These are phyloP conservation scores for Drosophila mercatorum DNA, from an alignment of 2,888 invertebrate species.

Conservation along the genomic window DNA sequence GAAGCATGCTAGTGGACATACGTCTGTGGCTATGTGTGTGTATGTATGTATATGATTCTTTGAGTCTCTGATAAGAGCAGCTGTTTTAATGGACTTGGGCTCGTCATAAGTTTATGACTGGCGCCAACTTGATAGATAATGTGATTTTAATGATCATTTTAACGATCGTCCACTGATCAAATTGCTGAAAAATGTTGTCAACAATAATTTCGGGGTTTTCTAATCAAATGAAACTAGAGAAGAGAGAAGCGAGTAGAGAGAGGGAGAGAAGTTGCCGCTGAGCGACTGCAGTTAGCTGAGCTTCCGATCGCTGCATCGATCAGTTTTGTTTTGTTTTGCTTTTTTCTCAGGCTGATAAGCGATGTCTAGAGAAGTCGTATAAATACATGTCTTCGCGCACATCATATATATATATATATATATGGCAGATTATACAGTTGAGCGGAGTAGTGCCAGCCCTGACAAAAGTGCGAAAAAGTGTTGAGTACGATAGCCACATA, in stretches of 20 bases:
- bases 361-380: conserved; percentile 22
- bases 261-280: no score
- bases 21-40: neutral
- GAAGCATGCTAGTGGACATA: neutral
- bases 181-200: conserved; percentile 20
- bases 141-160: conserved; percentile 64
- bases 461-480: conserved; percentile 71
- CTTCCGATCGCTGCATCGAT: conserved; percentile 21
- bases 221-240: conserved; percentile 19
- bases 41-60: conserved; percentile 1
- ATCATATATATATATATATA: conserved; percentile 11
- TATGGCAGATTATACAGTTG: conserved; percentile 50
- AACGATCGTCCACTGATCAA: conserved; percentile 69
- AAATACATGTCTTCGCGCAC: conserved; percentile 19
- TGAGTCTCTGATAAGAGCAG: conserved; percentile 53
- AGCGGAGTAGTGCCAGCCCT: conserved; percentile 57
- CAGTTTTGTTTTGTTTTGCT: conserved; percentile 36
- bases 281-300: conserved; percentile 18
- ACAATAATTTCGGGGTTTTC: conserved; percentile 17
- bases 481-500: conserved; percentile 67
- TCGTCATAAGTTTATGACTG: conserved; percentile 78
- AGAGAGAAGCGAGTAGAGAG: no score
- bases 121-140: conserved; percentile 76
- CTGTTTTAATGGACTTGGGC: conserved; percentile 47
- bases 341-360: conserved; percentile 74